Conservation (phyloP, 2,113 vertebrate genomes). For the Calypte anna region DNA sequence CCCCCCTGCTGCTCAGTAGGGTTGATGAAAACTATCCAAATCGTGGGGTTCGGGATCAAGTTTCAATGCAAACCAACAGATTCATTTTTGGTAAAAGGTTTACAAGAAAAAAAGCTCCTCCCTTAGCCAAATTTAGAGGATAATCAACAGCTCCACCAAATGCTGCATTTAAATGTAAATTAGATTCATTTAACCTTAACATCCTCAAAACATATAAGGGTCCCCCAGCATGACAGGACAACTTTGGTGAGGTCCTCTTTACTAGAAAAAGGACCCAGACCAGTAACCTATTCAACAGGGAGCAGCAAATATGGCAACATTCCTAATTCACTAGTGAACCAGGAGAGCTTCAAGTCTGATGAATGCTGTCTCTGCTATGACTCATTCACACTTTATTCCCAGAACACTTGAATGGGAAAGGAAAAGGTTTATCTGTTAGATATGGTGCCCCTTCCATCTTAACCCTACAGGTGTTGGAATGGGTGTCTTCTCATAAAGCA, state of each 20-base stretch:
- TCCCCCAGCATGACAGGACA: neutral
- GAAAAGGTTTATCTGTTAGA: conserved; percentile 59
- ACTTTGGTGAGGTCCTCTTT: neutral
- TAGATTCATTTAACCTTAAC: neutral
- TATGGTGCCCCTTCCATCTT: neutral
- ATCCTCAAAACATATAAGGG: neutral
- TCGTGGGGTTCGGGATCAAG: neutral
- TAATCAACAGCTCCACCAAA: neutral
- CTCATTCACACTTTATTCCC: conserved; percentile 38
- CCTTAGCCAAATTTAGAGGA: neutral
- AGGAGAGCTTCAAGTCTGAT: neutral
- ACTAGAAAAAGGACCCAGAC: neutral
- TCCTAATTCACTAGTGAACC: neutral
- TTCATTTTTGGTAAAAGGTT: neutral
- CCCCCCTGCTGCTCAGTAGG: neutral
- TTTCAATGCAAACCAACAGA: neutral
- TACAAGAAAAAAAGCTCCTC: neutral
- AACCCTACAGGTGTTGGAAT: neutral
- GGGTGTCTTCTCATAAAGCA: neutral
- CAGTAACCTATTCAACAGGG: neutral
- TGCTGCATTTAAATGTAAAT: neutral
- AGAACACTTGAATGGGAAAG: neutral
- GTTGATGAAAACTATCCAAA: neutral
- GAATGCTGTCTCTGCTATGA: neutral
- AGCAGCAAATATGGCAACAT: neutral